Base-by-base conservation (phyloP, 2,113 vertebrate species). In the Anser brachyrhynchus region DNA sequence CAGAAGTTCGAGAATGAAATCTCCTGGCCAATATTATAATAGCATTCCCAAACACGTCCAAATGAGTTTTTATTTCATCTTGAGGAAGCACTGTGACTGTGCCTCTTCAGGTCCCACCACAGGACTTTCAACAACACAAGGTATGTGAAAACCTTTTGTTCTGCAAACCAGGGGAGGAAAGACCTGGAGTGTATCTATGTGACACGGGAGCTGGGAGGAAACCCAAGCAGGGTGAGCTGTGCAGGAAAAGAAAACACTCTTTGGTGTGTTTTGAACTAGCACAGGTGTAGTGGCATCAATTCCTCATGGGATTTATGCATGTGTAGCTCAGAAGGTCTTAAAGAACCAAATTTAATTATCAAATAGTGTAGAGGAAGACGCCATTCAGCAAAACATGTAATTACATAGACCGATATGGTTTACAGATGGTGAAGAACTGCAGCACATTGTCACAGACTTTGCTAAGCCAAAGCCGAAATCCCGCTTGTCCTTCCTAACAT, bases 341-440 rank as follows among this genome's bases (percentile, higher is more conserved):
- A 91, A 67, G 70, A 91, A 94, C 21, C 3, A 89, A 83, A 91
- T 82, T 46, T 37, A 95, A 90, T 93, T 84, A 72, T 78, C 75
- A 75, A 91, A 72, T 20, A 44, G 11, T 21, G 11, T 72, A 85
- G 71, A 87, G 49, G 66, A 92, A 59, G 44, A 93, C 26, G 21
- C n/a, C 61, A 4, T 58, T 94, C 67, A 92, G n/a, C 31, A 57
- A 85, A 91, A 85, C 67, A 75, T 39, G 25, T 44, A 80, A 94
- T 75, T 89, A 33, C 23, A 41, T n/a, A 84, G n/a, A 9, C 59
- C 94, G 84, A 73, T 55, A 82, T 16, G 15, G 35, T 57, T 89
- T 69, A 81, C 43, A 93, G 57, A 79, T 44, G 46, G 57, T 57
- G 80, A 94, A 65, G 58, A 58, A 91, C 44, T n/a, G n/a, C 89